Evolutionary conservation across 2,113 vertebrate species (phyloP).

Genomic region (Phalacrocorax brasilianus): DNA sequence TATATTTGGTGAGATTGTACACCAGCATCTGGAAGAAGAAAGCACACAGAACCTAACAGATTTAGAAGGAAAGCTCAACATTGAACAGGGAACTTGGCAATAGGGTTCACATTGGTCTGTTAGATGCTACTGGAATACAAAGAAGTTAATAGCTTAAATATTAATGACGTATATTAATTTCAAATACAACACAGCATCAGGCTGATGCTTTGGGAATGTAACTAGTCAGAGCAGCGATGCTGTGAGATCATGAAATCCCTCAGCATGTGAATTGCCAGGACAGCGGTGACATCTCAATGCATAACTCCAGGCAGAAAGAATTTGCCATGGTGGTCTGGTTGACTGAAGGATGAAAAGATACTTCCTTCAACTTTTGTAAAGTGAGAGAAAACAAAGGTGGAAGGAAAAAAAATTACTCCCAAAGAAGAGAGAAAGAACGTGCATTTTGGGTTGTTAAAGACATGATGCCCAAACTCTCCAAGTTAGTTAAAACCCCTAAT

Average conservation of each 20-base stretch:
- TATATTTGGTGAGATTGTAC: neutral
- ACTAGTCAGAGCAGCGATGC: neutral
- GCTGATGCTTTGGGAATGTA: neutral
- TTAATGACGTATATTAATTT: neutral
- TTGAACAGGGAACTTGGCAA: neutral
- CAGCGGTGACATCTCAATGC: neutral
- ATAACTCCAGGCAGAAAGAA: neutral
- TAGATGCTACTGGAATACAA: neutral
- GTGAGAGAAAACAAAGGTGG: neutral
- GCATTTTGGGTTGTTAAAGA: neutral
- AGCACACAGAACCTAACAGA: neutral
- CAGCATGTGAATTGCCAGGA: neutral
- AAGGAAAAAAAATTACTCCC: neutral
- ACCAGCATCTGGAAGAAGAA: neutral
- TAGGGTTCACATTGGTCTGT: neutral
- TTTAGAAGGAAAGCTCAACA: neutral
- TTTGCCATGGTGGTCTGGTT: neutral
- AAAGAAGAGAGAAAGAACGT: neutral
- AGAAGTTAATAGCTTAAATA: conserved; percentile 21
- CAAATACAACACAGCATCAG: neutral
- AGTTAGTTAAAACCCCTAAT: neutral
- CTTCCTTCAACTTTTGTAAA: neutral
- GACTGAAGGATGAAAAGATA: neutral
- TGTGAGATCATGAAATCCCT: neutral
- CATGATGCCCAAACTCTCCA: neutral